phyloP scores from a whole-genome alignment of 2,113 vertebrate genomes.

The Rhynchomys soricoides region DNA sequence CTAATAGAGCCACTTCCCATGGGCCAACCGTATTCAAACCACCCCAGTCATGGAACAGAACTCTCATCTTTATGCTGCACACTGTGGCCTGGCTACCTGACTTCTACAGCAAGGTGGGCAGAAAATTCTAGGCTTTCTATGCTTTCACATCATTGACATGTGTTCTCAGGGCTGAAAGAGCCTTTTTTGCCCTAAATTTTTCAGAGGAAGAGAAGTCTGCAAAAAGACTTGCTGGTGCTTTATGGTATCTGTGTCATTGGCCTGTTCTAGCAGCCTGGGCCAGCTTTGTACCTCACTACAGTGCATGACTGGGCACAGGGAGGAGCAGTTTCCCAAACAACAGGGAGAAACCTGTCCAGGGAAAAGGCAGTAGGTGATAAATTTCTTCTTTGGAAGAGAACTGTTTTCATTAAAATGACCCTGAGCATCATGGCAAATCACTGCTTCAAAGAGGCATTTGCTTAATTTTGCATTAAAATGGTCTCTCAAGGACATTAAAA shows the following conservation, averaged over 20 bases:
- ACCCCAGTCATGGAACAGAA: not conserved
- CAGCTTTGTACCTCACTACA: not conserved
- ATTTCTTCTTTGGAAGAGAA: not conserved
- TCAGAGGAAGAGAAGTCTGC: not conserved
- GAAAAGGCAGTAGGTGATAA: slow-evolving; percentile 20
- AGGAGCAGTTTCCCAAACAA: slow-evolving; percentile 6
- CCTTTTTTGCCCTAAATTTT: not conserved
- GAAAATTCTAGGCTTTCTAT: not conserved
- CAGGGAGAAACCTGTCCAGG: not conserved
- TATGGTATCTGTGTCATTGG: not conserved
- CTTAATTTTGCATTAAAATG: slow-evolving; percentile 11
- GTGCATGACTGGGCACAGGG: not conserved
- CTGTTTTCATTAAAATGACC: not conserved
- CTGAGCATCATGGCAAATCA: not conserved
- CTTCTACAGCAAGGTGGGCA: not conserved
- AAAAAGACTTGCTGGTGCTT: not conserved
- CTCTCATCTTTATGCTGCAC: not conserved
- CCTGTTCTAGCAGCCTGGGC: not conserved
- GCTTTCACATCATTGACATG: not conserved
- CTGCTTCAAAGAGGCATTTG: slow-evolving; percentile 24
- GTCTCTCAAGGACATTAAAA: not conserved
- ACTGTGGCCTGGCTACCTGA: too few species aligned
- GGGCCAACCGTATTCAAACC: too few species aligned
- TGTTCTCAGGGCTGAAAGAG: not conserved
- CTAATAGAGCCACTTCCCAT: too few species aligned